Conservation (phyloP, 2,888 invertebrate species). For the Chalcis sispes region DNA sequence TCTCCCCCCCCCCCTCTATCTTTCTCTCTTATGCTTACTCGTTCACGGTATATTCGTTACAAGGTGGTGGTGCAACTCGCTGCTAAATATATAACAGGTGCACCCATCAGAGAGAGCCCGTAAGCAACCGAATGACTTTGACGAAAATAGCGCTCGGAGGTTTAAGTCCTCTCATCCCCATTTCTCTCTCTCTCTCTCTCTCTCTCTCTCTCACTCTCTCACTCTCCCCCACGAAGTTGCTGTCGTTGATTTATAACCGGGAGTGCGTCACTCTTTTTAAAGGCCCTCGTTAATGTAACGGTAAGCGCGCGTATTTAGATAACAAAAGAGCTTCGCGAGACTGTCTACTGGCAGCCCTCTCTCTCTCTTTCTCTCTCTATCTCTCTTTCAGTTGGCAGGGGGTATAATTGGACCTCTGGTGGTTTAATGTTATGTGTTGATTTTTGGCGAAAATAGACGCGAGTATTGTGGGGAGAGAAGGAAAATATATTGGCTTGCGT, state of each 20-base stretch:
- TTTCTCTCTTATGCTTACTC: too few species aligned
- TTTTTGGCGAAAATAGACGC: slow-evolving; percentile 31
- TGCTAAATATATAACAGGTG: slow-evolving; percentile 58
- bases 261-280: slow-evolving; percentile 39
- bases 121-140: too few species aligned
- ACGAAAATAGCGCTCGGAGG: slow-evolving; percentile 46
- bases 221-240: slow-evolving; percentile 53
- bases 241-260: slow-evolving; percentile 46
- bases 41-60: too few species aligned
- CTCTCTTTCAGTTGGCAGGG: background rate
- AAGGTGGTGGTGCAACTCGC: slow-evolving; percentile 63
- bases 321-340: slow-evolving; percentile 50
- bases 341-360: too few species aligned
- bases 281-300: slow-evolving; percentile 30
- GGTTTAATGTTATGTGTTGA: slow-evolving; percentile 42
- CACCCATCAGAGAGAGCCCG: background rate
- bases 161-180: background rate
- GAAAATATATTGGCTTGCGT: background rate
- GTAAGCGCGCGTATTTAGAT: slow-evolving; percentile 42
- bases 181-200: slow-evolving; percentile 44
- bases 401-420: slow-evolving; percentile 16
- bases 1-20: background rate
- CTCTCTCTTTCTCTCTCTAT: too few species aligned
- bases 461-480: background rate
- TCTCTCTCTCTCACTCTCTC: background rate